These are phyloP conservation scores for Hirtodrosophila trivittata DNA, from an alignment of 2,888 invertebrate species.

Conservation along the genomic window DNA sequence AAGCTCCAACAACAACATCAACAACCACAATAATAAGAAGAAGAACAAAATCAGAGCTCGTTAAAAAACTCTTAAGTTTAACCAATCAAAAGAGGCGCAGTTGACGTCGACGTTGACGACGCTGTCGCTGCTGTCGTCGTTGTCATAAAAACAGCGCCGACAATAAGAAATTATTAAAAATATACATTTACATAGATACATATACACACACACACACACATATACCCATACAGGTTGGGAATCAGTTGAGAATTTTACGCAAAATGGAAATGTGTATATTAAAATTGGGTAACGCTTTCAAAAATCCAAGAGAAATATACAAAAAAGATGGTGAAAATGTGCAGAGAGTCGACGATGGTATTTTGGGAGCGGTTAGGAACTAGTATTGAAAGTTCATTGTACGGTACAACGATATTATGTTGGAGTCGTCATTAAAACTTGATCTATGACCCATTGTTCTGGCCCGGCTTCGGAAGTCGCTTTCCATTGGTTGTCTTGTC, in stretches of 20 bases:
- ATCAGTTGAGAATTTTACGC: constrained; percentile 35
- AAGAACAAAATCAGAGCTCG: constrained; percentile 71
- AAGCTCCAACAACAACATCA: constrained; percentile 23
- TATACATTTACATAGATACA: constrained; percentile 1
- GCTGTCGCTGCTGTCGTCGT: constrained; percentile 43
- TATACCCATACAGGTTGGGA: constrained; percentile 14
- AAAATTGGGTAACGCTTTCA: constrained; percentile 62
- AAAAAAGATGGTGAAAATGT: constrained; percentile 33
- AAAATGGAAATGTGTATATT: constrained; percentile 41
- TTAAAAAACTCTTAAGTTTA: constrained; percentile 65
- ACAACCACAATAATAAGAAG: constrained; percentile 22
- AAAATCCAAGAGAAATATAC: constrained; percentile 8
- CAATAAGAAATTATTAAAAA: constrained; percentile 53
- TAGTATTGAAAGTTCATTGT: constrained; percentile 74
- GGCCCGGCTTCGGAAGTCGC: constrained; percentile 60
- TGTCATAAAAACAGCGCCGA: constrained; percentile 59
- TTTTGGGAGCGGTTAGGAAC: constrained; percentile 43
- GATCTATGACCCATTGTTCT: constrained; percentile 76
- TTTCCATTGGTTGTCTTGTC: constrained; percentile 57
- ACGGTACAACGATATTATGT: constrained; percentile 43
- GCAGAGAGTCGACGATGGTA: constrained; percentile 7
- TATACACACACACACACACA: background rate
- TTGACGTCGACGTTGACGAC: constrained; percentile 37
- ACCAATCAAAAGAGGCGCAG: constrained; percentile 74
- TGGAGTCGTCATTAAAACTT: constrained; percentile 68